A percentile compares a stretch with the other conserved stretches of the same genome.
These are phyloP conservation scores for Eublepharis macularius DNA, from an alignment of 2,113 vertebrate genomes.

Conservation along the genomic window DNA sequence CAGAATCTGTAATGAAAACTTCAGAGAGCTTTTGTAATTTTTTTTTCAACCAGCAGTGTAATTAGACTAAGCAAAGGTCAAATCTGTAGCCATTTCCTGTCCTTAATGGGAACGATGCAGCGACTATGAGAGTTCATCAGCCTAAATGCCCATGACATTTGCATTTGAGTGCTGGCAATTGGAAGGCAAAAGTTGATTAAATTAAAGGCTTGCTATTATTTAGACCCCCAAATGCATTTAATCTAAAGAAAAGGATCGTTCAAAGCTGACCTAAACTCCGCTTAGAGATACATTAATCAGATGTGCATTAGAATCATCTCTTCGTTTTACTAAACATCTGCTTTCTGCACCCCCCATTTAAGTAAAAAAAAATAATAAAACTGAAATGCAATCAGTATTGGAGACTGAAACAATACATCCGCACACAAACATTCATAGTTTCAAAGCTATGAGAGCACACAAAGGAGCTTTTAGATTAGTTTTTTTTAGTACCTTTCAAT, in stretches of 20 bases:
- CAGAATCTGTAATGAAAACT: conserved; percentile 22
- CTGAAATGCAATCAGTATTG: neutral
- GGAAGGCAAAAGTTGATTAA: conserved; percentile 63
- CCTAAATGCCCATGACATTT: conserved; percentile 50
- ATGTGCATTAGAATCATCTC: conserved; percentile 53
- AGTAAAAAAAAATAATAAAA: neutral
- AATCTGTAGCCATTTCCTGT: conserved; percentile 45
- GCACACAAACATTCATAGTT: neutral
- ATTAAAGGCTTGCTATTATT: conserved; percentile 66
- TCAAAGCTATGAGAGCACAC: too few relatives aligned
- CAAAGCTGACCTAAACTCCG: conserved; percentile 40
- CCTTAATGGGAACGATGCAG: conserved; percentile 38
- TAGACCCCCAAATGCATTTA: conserved; percentile 55
- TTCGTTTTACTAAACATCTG: conserved; percentile 61
- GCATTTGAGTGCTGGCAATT: conserved; percentile 40
- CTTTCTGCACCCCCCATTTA: conserved; percentile 21
- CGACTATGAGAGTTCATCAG: conserved; percentile 50
- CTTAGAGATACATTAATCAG: conserved; percentile 55
- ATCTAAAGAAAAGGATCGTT: conserved; percentile 57
- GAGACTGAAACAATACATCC: neutral
- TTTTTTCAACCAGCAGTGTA: conserved; percentile 20
- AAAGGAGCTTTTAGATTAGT: neutral
- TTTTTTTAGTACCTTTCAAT: conserved; percentile 27
- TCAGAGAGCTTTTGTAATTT: conserved; percentile 26
- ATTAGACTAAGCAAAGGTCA: conserved; percentile 49